Conservation (phyloP, 2,113 vertebrate genomes). For the Daphoenositta chrysoptera region DNA sequence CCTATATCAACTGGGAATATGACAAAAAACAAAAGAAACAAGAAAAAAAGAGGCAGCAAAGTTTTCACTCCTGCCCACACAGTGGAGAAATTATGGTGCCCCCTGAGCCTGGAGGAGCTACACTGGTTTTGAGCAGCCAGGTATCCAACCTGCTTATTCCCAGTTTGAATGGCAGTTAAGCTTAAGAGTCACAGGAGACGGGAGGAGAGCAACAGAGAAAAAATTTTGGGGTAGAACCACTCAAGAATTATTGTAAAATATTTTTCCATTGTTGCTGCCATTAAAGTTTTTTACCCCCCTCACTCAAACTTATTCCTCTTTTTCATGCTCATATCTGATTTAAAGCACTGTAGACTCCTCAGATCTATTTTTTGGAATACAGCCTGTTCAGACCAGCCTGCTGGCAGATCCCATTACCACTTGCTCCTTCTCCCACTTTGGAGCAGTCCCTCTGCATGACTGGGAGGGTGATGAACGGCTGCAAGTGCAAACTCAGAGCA, state of each 20-base stretch:
- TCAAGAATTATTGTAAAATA: background rate
- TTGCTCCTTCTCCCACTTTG: background rate
- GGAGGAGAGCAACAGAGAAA: background rate
- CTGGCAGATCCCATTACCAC: background rate
- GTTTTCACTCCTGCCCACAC: background rate
- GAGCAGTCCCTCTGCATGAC: background rate
- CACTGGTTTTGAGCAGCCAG: background rate
- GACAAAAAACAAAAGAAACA: no score
- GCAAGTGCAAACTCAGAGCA: background rate
- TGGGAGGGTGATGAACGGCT: background rate
- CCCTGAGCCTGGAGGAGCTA: no score
- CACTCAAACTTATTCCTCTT: background rate
- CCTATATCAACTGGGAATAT: no score
- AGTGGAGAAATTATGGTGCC: fast-evolving
- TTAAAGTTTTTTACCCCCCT: background rate
- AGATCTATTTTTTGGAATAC: background rate
- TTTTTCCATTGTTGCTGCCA: background rate
- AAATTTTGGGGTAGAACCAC: background rate
- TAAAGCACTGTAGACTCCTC: background rate
- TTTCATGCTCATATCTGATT: background rate
- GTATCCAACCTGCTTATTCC: background rate
- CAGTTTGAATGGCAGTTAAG: background rate
- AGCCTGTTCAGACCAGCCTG: background rate
- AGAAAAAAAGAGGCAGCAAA: no score
- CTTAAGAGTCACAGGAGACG: background rate